These are phyloP conservation scores for Crotalus adamanteus DNA, from an alignment of 2,797 vertebrate genomes.

Conservation along the genomic window DNA sequence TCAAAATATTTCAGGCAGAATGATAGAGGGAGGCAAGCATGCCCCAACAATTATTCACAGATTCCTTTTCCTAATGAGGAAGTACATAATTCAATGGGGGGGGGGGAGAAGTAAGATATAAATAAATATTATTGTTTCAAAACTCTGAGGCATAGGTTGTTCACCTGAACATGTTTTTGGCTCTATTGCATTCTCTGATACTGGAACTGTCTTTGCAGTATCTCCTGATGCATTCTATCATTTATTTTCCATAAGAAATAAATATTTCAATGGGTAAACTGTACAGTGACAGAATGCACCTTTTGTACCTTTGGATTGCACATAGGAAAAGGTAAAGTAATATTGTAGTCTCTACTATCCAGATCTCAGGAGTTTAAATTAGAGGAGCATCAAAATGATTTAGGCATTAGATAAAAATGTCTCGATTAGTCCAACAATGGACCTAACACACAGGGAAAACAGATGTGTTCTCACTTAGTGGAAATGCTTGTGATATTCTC, in stretches of 20 bases:
- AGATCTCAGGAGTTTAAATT: background rate
- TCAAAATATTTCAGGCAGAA: background rate
- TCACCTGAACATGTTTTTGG: background rate
- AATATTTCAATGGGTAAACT: background rate
- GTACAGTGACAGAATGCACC: background rate
- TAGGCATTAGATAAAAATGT: background rate
- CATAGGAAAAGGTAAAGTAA: background rate
- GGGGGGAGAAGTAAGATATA: background rate
- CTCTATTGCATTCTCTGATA: background rate
- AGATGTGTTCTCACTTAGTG: background rate
- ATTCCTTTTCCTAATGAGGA: background rate
- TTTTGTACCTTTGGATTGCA: background rate
- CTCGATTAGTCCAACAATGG: background rate
- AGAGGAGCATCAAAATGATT: background rate
- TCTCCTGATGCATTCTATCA: background rate
- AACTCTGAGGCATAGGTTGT: background rate
- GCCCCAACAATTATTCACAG: background rate
- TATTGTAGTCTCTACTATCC: background rate
- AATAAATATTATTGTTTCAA: background rate
- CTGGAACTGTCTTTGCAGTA: background rate
- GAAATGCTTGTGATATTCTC: background rate
- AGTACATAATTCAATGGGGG: background rate
- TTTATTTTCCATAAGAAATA: background rate
- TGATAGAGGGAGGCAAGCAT: background rate
- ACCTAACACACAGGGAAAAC: background rate